Evolutionary conservation across 2,797 vertebrate species (phyloP), one percentile per base, ranked within the genome.

Genomic region (Dromococcyx pavoninus): DNA sequence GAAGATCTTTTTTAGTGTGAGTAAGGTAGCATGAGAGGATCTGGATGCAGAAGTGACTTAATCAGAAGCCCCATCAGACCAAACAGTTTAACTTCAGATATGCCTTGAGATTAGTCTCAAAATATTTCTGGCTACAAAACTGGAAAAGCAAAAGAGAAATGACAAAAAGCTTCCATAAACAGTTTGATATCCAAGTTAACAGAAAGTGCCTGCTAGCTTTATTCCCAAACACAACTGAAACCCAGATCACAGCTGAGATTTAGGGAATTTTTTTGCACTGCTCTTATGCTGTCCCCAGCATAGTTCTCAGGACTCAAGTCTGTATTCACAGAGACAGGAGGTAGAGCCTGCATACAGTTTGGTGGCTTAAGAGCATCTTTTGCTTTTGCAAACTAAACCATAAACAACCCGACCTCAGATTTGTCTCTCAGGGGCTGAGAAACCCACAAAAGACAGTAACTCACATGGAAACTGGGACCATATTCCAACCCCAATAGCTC

Each of bases 41-140:
- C 43, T 78, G 46, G 66, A 56, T 64, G 51, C 13, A 90, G 57
- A 84, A 79, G 23, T 65, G 56, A 87, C 60, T 94, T 76, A 70
- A 56, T 64, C 56, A 53, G 74, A 71, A 88, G 37, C 21, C 33
- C 12, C 44, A 41, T 88, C 33, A 94, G 51, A 94, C 76, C 30
- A 81, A 93, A 90, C 39, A 88, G n/a, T 74, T 89, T 85, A 84
- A 89, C 50, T 96, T 89, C 86, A 82, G 33, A 73, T 86, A 78
- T 65, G 87, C 35, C 46, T 23, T 69, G 48, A 88, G n/a, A 75
- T 67, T 88, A 91, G 32, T 37, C 41, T 80, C 65, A 50, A 80
- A 87, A 35, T 81, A 67, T 91, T 84, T 95, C 70, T 86, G 73
- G 28, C 53, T 64, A 50, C 41, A 54, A 70, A 79, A 51, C 78